These are phyloP conservation scores for Aspidoscelis tigris DNA, from an alignment of 2,113 vertebrate species.

Conservation along the genomic window DNA sequence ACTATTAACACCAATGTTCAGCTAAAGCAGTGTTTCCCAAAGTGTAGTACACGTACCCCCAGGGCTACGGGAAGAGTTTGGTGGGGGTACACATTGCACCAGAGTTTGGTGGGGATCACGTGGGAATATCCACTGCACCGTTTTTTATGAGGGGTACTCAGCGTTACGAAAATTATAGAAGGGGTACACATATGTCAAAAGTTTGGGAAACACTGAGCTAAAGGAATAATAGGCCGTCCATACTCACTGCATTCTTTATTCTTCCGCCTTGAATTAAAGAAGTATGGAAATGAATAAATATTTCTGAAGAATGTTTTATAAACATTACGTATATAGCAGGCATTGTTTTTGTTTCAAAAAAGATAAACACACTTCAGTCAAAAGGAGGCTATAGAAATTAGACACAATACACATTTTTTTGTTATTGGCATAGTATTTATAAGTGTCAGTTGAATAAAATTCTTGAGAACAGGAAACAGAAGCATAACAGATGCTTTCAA, in stretches of 20 bases:
- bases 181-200: no score
- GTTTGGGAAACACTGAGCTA: not conserved
- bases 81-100: no score
- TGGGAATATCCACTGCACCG: no score
- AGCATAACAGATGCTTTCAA: not conserved
- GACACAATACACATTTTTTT: not conserved
- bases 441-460: not conserved
- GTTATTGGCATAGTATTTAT: not conserved
- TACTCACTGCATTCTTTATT: not conserved
- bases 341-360: not conserved
- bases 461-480: constrained; percentile 24
- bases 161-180: no score
- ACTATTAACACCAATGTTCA: not conserved
- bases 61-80: no score
- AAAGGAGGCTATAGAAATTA: not conserved
- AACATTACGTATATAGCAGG: not conserved
- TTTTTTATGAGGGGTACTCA: no score
- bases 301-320: not conserved
- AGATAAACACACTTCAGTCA: not conserved
- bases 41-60: no score
- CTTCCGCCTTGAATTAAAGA: constrained; percentile 2
- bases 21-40: not conserved
- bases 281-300: not conserved
- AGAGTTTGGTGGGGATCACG: no score
- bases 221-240: not conserved